Base-by-base conservation (phyloP, 2,888 invertebrate genomes). In the Drosophila mimica region DNA sequence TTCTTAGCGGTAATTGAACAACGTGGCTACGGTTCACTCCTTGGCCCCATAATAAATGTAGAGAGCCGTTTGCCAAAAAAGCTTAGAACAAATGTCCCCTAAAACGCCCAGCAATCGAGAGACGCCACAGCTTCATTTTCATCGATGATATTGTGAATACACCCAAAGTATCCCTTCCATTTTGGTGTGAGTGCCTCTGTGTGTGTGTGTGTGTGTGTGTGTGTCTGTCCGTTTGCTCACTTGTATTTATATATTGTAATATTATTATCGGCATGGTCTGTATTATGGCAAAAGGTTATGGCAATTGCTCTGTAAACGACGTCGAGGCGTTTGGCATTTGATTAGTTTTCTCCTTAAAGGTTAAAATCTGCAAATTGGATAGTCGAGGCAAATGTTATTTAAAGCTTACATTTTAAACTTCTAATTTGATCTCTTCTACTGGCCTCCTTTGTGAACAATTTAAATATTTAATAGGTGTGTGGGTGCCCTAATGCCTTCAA, bases 1-100 rank as follows among this genome's bases (percentile, higher is more conserved):
- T 82, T 90, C 82, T 90, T 88, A 87, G 90, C 87, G 83, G 90
- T 88, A 88, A 88, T 88, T 88, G 88, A 90, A 88, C 87, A 88
- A 81, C 89, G 81, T 87, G 78, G 79, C 80, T 60, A 77, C 78
- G 68, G 69, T 80, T 63, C 68, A 61, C 69, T 76, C 70, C 74
- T 70, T 66, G 74, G 78, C 49, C 66, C 61, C 70, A 72, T 78
- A 76, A 88, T 83, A 89, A 87, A 85, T 88, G 83, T 80, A 51
- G 60, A 71, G 69, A 74, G 72, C 59, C 79, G 75, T 67, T 83
- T 81, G 84, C 79, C 73, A 80, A 76, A 80, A 81, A 74, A 76
- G 79, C 76, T 83, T 79, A 83, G 64, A 70, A 88, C 76, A 86
- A 84, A 81, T 86, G 84, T 76, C 73, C 70, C 59, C 43, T 38